phyloP scores from a whole-genome alignment of 1,140 invertebrate species.

The Aphidius ervi region DNA sequence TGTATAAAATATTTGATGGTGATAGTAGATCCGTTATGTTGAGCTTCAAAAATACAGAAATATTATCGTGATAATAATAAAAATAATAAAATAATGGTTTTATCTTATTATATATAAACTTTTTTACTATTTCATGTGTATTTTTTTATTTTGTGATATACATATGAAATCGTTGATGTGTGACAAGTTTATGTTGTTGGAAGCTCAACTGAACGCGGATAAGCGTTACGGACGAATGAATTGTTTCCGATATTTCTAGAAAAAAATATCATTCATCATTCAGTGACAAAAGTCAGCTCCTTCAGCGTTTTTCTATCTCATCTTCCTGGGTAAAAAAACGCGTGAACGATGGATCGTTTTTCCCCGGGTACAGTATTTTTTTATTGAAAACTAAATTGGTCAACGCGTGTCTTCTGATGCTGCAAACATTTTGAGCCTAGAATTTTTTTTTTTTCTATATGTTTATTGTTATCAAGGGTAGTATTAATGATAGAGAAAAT shows the following conservation, averaged over 20 bases:
- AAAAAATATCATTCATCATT: conserved; percentile 31
- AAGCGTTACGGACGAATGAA: conserved; percentile 16
- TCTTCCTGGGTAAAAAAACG: conserved; percentile 18
- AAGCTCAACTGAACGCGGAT: not conserved
- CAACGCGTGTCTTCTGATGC: conserved; percentile 23
- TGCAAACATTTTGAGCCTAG: too few relatives aligned
- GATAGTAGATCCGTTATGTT: too few relatives aligned
- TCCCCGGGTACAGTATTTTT: conserved; percentile 23
- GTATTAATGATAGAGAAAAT: not conserved
- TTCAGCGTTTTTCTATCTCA: conserved; percentile 19
- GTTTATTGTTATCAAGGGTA: not conserved
- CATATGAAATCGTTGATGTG: too few relatives aligned
- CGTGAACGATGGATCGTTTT: conserved; percentile 36
- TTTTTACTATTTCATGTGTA: not conserved
- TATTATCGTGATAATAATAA: too few relatives aligned
- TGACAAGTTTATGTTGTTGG: not conserved
- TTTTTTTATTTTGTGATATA: conserved; percentile 1
- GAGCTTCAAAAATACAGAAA: too few relatives aligned
- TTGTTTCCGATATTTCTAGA: conserved; percentile 14
- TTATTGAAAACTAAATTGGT: conserved; percentile 36
- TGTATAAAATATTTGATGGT: too few relatives aligned
- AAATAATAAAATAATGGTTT: too few relatives aligned
- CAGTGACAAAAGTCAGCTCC: conserved; percentile 34
- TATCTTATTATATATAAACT: too few relatives aligned
- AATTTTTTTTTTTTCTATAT: not conserved